Conservation (phyloP, 2,797 vertebrate species). For the Rostrhamus sociabilis region DNA sequence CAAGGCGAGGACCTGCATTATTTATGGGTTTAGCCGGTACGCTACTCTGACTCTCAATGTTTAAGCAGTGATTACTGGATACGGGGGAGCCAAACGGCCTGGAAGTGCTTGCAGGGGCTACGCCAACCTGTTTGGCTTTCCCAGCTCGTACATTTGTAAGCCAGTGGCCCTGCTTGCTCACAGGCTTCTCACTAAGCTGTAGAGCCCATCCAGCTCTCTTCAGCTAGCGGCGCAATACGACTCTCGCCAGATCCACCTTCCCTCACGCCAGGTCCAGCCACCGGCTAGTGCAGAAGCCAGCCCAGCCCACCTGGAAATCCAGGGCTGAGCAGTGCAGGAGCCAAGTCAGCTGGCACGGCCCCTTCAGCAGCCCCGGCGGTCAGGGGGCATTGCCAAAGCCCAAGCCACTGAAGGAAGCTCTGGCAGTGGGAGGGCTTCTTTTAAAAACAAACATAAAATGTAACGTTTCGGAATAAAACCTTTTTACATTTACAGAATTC, state of each 20-base stretch:
- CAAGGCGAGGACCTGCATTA: background rate
- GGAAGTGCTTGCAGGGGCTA: background rate
- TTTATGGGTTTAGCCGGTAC: background rate
- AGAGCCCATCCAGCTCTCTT: background rate
- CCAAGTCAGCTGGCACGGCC: background rate
- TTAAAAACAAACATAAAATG: background rate
- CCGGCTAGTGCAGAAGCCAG: background rate
- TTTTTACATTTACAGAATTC: background rate
- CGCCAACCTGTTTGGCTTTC: background rate
- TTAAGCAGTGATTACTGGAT: background rate
- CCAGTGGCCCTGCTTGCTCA: background rate
- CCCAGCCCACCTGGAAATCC: background rate
- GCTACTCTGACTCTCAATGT: background rate
- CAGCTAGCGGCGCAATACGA: accelerated
- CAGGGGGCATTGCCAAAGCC: background rate
- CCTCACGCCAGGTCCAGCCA: background rate
- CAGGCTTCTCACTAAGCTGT: background rate
- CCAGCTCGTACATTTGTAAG: background rate
- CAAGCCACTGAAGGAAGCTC: background rate
- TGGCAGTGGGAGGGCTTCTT: accelerated
- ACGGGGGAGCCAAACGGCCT: background rate
- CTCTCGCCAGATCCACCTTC: background rate
- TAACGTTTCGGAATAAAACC: background rate
- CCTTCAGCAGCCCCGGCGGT: accelerated
- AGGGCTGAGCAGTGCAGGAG: background rate